phyloP scores from a whole-genome alignment of 2,888 invertebrate species.

The Morpho deidamia region DNA sequence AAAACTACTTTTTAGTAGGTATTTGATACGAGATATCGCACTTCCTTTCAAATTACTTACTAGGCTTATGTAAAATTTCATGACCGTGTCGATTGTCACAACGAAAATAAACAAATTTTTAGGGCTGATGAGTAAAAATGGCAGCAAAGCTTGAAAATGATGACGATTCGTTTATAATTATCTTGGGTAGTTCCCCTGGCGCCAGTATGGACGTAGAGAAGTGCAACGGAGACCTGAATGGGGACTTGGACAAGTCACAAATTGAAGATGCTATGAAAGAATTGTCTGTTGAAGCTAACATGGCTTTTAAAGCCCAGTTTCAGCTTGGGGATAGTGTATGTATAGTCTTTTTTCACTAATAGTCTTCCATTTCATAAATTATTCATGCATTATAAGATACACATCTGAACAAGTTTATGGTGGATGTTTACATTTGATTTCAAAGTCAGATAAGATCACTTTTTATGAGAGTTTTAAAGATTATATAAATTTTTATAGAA shows the following conservation, averaged over 20 bases:
- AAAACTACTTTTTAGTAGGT: background rate
- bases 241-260: conserved; percentile 41
- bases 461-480: no score
- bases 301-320: conserved; percentile 65
- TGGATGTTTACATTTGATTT: no score
- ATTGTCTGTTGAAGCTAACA: conserved; percentile 50
- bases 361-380: no score
- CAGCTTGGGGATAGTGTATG: conserved; percentile 61
- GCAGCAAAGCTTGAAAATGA: conserved; percentile 45
- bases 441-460: no score
- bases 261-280: conserved; percentile 65
- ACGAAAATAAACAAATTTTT: background rate
- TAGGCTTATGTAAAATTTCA: background rate
- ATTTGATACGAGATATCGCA: background rate
- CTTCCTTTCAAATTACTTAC: background rate
- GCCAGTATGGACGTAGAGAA: conserved; percentile 54
- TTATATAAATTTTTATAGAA: no score
- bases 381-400: no score
- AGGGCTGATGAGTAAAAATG: conserved; percentile 38
- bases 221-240: conserved; percentile 40
- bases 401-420: no score
- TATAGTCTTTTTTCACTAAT: conserved; percentile 21
- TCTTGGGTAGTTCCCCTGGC: conserved; percentile 60
- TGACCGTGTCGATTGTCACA: no score
- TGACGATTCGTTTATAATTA: conserved; percentile 69